Conservation (phyloP, 2,113 vertebrate species). For the Chlamydotis undulata region DNA sequence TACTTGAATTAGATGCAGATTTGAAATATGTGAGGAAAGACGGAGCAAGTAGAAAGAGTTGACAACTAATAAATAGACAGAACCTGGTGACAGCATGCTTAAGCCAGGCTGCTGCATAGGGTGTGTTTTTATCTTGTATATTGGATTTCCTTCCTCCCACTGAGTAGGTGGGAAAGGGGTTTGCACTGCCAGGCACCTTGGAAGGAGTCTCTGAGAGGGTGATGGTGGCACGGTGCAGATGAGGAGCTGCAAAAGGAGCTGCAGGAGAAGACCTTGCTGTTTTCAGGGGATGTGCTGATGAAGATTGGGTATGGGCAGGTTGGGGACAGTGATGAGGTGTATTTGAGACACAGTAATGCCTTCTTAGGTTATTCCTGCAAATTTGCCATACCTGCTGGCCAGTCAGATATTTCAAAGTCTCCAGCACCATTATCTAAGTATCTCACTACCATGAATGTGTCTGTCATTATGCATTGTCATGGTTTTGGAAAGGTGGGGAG, state of each 20-base stretch:
- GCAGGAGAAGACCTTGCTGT: background rate
- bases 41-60: background rate
- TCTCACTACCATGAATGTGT: background rate
- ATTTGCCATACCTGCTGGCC: background rate
- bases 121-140: background rate
- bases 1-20: conserved; percentile 32
- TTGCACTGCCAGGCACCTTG: background rate
- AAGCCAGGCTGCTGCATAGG: background rate
- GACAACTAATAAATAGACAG: background rate
- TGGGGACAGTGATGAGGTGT: background rate
- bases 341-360: background rate
- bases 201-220: background rate
- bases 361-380: background rate
- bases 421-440: background rate
- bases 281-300: background rate
- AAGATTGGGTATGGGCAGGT: background rate
- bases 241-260: background rate
- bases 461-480: background rate
- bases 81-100: background rate
- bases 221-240: background rate
- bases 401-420: background rate
- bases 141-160: background rate
- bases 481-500: background rate
- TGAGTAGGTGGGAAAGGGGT: background rate
- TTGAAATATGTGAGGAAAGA: conserved; percentile 23